Conservation (phyloP, 2,888 invertebrate species). For the Acleris sparsana region DNA sequence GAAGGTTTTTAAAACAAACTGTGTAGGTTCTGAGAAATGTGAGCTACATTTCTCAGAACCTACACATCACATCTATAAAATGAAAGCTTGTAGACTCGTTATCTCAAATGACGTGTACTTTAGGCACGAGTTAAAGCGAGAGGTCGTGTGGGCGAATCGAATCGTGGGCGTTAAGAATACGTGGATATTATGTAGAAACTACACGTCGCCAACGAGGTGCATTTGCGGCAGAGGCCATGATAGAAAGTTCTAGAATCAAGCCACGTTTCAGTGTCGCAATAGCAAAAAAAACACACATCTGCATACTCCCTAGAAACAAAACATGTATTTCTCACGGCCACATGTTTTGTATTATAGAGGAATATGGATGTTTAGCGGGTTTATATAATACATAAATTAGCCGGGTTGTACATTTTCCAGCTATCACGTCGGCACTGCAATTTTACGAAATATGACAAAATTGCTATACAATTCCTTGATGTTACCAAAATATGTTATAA, state of each 20-base stretch:
- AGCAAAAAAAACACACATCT: neutral
- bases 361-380: too few species aligned
- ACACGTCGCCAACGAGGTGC: neutral
- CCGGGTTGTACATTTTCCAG: too few species aligned
- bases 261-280: neutral
- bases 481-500: neutral
- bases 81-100: neutral
- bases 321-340: neutral
- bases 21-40: too few species aligned
- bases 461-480: neutral
- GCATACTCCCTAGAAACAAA: neutral
- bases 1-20: too few species aligned
- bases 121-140: conserved; percentile 44
- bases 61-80: neutral
- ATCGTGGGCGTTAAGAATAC: conserved; percentile 24
- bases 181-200: conserved; percentile 10
- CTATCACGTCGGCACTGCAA: too few species aligned
- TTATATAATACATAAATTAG: too few species aligned
- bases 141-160: conserved; percentile 46
- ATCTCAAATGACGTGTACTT: conserved; percentile 25
- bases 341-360: too few species aligned
- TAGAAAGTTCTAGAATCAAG: conserved; percentile 13
- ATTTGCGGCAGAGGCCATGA: neutral
- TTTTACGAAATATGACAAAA: too few species aligned
- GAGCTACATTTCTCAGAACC: too few species aligned